Conservation (phyloP, 2,797 vertebrate genomes). For the Dermochelys coriacea region DNA sequence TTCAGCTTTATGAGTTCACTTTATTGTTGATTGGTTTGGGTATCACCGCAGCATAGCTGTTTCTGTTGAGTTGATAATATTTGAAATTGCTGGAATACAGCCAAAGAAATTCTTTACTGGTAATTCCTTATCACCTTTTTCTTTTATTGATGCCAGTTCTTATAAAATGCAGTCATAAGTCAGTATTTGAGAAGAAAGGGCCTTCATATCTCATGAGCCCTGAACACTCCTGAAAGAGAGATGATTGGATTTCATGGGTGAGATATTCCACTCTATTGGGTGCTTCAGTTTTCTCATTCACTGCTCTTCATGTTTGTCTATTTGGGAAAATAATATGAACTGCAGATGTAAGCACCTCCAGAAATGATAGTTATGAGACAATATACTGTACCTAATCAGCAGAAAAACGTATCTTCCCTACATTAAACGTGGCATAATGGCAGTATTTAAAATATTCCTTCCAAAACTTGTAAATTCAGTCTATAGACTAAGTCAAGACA, state of each 20-base stretch:
- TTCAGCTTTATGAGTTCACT: not conserved
- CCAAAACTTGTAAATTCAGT: fast-evolving
- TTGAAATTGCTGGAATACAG: constrained; percentile 1
- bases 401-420: not conserved
- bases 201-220: not conserved
- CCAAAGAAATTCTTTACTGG: not conserved
- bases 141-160: not conserved
- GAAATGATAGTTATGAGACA: not conserved
- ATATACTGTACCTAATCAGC: fast-evolving
- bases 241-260: not conserved
- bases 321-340: not conserved
- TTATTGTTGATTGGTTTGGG: not conserved
- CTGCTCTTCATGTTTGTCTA: not conserved
- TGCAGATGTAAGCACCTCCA: not conserved
- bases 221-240: not conserved
- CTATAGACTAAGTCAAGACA: fast-evolving
- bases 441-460: not conserved
- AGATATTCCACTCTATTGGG: not conserved
- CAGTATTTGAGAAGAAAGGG: not conserved
- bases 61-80: not conserved
- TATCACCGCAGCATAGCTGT: not conserved
- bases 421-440: not conserved
- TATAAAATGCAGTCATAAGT: not conserved
- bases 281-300: not conserved
- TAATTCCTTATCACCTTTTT: not conserved